phyloP scores from a whole-genome alignment of 2,888 invertebrate genomes.

The Drosophila colorata region DNA sequence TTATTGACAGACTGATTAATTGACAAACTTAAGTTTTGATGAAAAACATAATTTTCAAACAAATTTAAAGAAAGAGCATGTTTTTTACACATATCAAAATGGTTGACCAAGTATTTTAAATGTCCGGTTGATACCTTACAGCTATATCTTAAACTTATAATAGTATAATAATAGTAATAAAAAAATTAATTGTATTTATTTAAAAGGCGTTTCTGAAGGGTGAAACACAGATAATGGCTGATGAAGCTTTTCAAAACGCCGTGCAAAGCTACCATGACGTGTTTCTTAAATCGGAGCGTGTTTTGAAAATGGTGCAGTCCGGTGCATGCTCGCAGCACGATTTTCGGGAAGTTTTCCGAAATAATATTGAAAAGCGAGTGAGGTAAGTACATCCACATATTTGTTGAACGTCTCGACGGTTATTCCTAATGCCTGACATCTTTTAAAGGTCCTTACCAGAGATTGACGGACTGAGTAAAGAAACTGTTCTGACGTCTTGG shows the following conservation, averaged over 20 bases:
- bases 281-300: conserved; percentile 98
- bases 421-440: neutral
- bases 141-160: neutral
- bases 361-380: conserved; percentile 99
- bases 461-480: conserved; percentile 99
- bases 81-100: too few relatives aligned
- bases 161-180: neutral
- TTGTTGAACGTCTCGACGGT: neutral
- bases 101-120: too few relatives aligned
- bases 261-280: conserved; percentile 98
- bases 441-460: conserved; percentile 96
- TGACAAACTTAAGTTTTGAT: too few relatives aligned
- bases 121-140: too few relatives aligned
- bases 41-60: too few relatives aligned
- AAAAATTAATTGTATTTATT: neutral
- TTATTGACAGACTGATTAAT: too few relatives aligned
- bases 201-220: conserved; percentile 96
- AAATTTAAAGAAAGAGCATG: too few relatives aligned
- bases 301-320: conserved; percentile 97
- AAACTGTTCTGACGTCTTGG: conserved; percentile 99
- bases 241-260: conserved; percentile 99
- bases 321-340: conserved; percentile 99
- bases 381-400: conserved; percentile 86
- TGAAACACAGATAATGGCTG: conserved; percentile 98
- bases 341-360: conserved; percentile 98